Conservation (phyloP, 1,140 invertebrate species). For the Aphis craccivora region DNA sequence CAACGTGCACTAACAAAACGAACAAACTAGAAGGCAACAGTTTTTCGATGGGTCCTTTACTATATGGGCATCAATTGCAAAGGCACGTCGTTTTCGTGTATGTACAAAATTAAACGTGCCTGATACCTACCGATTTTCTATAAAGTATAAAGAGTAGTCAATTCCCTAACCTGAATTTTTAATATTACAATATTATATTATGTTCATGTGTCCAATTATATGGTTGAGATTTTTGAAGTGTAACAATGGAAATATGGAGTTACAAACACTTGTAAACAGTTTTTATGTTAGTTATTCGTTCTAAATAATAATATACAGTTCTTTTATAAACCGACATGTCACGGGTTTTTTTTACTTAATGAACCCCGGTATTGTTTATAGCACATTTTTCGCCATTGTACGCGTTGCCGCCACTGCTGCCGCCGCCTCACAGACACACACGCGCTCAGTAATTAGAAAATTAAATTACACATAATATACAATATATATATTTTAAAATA, state of each 20-base stretch:
- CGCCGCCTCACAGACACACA: background rate
- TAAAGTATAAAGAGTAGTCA: background rate
- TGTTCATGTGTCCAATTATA: conserved; percentile 10
- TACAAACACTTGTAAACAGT: conserved; percentile 22
- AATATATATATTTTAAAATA: conserved; percentile 10
- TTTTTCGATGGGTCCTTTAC: background rate
- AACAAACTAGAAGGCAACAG: background rate
- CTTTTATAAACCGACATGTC: conserved; percentile 33
- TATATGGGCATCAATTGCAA: no score
- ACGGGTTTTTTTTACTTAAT: conserved; percentile 9
- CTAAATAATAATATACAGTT: conserved; percentile 13
- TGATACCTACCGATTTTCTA: background rate
- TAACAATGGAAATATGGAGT: background rate
- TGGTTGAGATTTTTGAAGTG: background rate
- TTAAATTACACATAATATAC: conserved; percentile 1
- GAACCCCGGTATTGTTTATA: background rate
- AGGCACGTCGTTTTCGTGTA: background rate
- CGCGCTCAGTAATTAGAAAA: background rate
- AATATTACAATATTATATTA: background rate
- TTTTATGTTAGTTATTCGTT: conserved; percentile 7
- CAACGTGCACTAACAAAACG: background rate
- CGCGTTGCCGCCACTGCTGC: background rate
- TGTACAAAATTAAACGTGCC: background rate
- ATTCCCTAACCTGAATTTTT: background rate
- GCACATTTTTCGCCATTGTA: background rate